These are phyloP conservation scores for Bufotes viridis DNA, from an alignment of 2,797 vertebrate species.

Conservation along the genomic window DNA sequence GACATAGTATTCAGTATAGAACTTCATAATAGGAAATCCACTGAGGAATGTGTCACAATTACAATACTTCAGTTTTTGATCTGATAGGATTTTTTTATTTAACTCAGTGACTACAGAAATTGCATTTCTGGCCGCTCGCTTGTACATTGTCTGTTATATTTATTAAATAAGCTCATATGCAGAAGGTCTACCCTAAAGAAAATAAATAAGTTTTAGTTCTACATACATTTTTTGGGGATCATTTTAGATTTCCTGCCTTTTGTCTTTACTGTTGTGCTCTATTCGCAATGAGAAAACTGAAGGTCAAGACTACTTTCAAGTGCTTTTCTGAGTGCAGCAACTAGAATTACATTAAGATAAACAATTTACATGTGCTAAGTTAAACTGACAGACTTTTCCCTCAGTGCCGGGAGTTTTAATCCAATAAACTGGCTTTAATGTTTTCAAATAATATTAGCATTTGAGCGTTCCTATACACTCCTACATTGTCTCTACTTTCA, in stretches of 20 bases:
- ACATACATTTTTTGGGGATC: conserved; percentile 18
- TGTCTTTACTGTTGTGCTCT: conserved; percentile 30
- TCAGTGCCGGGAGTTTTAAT: conserved; percentile 36
- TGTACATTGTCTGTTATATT: neutral
- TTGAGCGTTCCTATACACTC: conserved; percentile 14
- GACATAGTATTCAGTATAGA: too few species aligned
- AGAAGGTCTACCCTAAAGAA: conserved; percentile 1
- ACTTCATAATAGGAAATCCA: too few species aligned
- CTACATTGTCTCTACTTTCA: conserved; percentile 31
- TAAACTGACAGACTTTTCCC: conserved; percentile 35
- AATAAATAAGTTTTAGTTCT: neutral
- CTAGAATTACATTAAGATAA: conserved; percentile 48
- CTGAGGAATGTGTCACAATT: too few species aligned
- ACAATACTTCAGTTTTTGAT: too few species aligned
- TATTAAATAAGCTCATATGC: neutral
- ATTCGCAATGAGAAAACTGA: conserved; percentile 24
- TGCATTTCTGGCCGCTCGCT: neutral
- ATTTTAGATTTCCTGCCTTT: conserved; percentile 10
- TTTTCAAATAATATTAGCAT: conserved; percentile 46
- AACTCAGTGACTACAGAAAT: neutral
- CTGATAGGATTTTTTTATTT: too few species aligned
- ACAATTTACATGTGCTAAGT: conserved; percentile 49
- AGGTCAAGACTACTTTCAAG: conserved; percentile 45
- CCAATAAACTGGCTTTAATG: conserved; percentile 47
- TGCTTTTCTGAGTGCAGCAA: conserved; percentile 33